Conservation (phyloP, 2,113 vertebrate genomes). For the Carollia perspicillata region DNA sequence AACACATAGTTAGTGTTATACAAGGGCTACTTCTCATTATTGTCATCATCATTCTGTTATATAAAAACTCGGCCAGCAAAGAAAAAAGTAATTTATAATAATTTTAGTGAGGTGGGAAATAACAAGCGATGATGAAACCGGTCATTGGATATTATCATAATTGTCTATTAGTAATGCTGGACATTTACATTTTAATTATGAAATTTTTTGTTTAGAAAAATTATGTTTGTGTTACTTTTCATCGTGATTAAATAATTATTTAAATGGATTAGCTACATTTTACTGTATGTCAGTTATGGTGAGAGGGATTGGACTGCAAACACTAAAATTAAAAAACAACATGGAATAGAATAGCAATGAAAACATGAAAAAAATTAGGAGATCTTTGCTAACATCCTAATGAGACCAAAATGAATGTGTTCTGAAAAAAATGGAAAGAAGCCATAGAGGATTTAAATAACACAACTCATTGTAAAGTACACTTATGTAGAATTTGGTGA, state of each 20-base stretch:
- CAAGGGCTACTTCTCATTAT: not conserved
- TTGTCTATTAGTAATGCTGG: not conserved
- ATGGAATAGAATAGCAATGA: not conserved
- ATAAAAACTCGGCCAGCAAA: not conserved
- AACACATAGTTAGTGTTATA: not conserved
- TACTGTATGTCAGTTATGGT: not conserved
- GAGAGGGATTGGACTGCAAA: not conserved
- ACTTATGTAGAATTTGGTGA: not conserved
- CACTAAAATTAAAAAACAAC: not conserved
- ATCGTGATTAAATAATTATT: not conserved
- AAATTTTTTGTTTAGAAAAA: not conserved
- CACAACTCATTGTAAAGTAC: not conserved
- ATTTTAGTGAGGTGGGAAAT: not conserved
- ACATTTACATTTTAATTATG: not conserved
- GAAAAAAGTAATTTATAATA: not conserved
- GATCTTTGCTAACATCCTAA: not conserved
- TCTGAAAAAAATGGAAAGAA: not conserved
- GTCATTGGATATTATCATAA: not conserved
- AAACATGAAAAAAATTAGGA: not conserved
- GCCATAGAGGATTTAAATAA: not conserved
- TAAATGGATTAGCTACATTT: not conserved
- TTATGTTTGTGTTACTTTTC: not conserved
- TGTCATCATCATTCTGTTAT: not conserved
- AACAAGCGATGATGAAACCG: not conserved
- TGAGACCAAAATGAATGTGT: not conserved